Percentiles rank a stretch among this genome's conserved stretches.
Conservation (phyloP, 2,797 vertebrate species). For the Margarornis squamiger region DNA sequence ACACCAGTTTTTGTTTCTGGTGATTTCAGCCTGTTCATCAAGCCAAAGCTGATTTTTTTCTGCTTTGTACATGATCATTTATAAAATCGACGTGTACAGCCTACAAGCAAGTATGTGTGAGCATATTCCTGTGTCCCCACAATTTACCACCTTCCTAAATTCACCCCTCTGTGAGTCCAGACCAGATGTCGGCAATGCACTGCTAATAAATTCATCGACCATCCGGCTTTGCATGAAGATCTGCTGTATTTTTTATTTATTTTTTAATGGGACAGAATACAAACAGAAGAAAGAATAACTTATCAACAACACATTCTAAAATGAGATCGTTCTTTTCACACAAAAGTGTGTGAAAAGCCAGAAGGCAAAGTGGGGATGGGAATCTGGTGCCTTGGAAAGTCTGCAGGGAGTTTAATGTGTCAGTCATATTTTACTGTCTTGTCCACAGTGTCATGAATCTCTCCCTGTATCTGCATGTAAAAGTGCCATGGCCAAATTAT, state of each 20-base stretch:
- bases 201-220: neutral
- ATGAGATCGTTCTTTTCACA: neutral
- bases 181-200: neutral
- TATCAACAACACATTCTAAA: neutral
- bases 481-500: slow-evolving; percentile 1
- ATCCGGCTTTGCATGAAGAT: neutral
- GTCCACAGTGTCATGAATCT: neutral
- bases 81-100: neutral
- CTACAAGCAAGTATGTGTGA: neutral
- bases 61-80: neutral
- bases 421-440: neutral
- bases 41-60: neutral
- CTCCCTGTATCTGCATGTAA: neutral
- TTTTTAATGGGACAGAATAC: neutral
- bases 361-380: neutral
- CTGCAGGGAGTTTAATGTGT: neutral
- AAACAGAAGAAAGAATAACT: neutral
- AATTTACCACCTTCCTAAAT: neutral
- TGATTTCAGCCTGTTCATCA: neutral
- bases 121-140: neutral
- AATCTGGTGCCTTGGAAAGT: neutral
- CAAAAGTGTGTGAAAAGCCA: neutral
- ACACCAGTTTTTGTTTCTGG: neutral
- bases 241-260: neutral
- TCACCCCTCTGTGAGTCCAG: neutral